Conservation (phyloP, 1,140 invertebrate species). For the Tenebrio molitor region DNA sequence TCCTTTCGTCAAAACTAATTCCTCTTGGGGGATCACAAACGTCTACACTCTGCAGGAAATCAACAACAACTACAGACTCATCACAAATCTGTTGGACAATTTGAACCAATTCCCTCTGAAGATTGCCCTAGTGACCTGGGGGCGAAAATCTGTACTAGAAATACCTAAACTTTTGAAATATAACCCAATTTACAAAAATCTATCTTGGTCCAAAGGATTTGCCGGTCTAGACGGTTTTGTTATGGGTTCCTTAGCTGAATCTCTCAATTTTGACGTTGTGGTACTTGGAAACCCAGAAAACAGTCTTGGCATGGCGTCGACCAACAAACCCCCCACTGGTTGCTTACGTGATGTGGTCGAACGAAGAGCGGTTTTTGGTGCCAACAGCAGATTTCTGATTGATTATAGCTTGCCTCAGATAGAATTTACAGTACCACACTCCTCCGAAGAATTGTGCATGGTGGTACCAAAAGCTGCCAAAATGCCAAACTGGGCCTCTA, state of each 20-base stretch:
- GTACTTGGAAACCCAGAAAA: constrained; percentile 51
- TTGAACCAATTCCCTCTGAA: constrained; percentile 2
- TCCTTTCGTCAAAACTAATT: background rate
- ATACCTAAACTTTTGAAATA: constrained; percentile 12
- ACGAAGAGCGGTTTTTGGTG: constrained; percentile 61
- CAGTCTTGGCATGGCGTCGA: constrained; percentile 59
- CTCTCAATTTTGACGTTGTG: constrained; percentile 63
- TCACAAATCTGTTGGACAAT: background rate
- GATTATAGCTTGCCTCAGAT: constrained; percentile 59
- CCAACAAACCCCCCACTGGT: constrained; percentile 62
- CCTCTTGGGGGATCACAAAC: background rate
- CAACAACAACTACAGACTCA: background rate
- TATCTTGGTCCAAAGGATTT: constrained; percentile 41
- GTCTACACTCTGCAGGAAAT: background rate
- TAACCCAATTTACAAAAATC: constrained; percentile 42
- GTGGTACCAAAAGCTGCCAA: constrained; percentile 63
- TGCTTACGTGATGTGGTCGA: constrained; percentile 63
- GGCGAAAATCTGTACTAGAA: background rate
- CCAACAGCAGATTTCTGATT: constrained; percentile 64
- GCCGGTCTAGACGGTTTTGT: constrained; percentile 62
- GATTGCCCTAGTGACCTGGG: background rate
- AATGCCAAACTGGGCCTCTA: constrained; percentile 65
- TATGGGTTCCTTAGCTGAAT: constrained; percentile 57
- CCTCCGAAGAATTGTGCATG: constrained; percentile 65
- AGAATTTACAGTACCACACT: constrained; percentile 63